A percentile compares a stretch with the other conserved stretches of the same genome.
Evolutionary conservation across 1,140 invertebrate genomes (phyloP).

Genomic region (Venturia canescens): DNA sequence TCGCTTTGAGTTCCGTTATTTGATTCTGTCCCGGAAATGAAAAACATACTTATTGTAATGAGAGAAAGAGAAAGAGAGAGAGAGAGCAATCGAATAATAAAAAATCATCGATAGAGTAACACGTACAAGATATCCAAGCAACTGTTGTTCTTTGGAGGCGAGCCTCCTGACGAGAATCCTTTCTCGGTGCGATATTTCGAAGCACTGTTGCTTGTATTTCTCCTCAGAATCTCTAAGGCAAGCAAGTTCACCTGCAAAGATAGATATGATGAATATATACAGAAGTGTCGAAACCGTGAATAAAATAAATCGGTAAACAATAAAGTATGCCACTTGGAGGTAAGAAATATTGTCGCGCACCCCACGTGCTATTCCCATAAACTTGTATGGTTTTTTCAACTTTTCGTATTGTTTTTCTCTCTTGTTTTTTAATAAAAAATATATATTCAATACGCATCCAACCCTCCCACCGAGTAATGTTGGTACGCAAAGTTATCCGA

Average conservation of each 20-base stretch:
- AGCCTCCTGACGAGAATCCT: constrained; percentile 93
- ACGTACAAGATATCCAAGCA: constrained; percentile 95
- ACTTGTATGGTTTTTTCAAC: neutral
- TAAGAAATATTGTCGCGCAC: neutral
- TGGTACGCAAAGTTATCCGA: neutral
- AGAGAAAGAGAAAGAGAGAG: too few species aligned
- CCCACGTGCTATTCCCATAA: neutral
- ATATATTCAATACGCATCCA: constrained; percentile 5
- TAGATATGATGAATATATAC: constrained; percentile 47
- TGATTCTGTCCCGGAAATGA: constrained; percentile 83
- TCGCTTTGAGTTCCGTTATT: constrained; percentile 92
- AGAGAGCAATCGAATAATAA: constrained; percentile 7
- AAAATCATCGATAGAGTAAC: constrained; percentile 27
- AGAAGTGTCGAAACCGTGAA: neutral
- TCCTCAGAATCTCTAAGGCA: constrained; percentile 88
- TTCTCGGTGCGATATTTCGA: constrained; percentile 91
- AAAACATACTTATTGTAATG: constrained; percentile 9
- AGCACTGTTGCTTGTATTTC: constrained; percentile 87
- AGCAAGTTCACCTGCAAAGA: constrained; percentile 84
- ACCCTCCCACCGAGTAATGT: constrained; percentile 9
- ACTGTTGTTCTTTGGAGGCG: constrained; percentile 96
- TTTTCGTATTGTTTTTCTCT: constrained; percentile 5
- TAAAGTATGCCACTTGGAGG: neutral
- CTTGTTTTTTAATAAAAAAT: neutral
- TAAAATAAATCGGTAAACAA: neutral